These are phyloP conservation scores for Cynopterus sphinx DNA, from an alignment of 2,797 vertebrate species.

Conservation along the genomic window DNA sequence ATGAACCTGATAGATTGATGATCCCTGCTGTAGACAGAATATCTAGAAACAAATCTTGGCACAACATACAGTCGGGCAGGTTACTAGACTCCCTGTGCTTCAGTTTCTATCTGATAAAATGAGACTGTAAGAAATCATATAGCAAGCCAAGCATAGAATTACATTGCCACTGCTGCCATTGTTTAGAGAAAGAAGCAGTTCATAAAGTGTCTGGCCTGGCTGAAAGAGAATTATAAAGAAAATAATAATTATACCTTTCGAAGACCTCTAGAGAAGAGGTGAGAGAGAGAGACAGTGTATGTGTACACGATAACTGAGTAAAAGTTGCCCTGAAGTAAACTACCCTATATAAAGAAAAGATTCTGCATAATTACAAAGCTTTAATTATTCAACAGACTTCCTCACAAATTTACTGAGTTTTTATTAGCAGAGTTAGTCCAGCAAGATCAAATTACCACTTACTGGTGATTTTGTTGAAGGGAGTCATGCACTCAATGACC, in stretches of 20 bases:
- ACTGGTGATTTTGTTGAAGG: not conserved
- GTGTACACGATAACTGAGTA: not conserved
- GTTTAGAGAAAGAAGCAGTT: not conserved
- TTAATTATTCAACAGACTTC: constrained; percentile 15
- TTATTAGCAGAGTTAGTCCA: constrained; percentile 38
- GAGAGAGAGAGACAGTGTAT: not conserved
- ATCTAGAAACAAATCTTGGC: not conserved
- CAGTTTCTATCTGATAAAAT: not conserved
- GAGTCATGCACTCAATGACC: not conserved
- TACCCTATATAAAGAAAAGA: not conserved
- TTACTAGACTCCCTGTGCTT: not conserved
- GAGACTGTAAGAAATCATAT: not conserved
- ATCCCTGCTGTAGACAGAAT: not conserved
- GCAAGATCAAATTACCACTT: constrained; percentile 27
- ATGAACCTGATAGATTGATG: too few species aligned
- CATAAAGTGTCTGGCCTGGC: not conserved
- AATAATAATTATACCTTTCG: not conserved
- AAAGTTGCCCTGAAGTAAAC: not conserved
- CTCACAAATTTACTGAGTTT: constrained; percentile 23
- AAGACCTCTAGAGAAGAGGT: not conserved
- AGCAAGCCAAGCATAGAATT: not conserved
- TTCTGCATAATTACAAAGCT: not conserved
- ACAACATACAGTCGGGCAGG: not conserved
- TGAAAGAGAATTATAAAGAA: not conserved
- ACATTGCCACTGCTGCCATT: not conserved